Conservation (phyloP, 2,113 vertebrate species). For the Bostrychus sinensis region DNA sequence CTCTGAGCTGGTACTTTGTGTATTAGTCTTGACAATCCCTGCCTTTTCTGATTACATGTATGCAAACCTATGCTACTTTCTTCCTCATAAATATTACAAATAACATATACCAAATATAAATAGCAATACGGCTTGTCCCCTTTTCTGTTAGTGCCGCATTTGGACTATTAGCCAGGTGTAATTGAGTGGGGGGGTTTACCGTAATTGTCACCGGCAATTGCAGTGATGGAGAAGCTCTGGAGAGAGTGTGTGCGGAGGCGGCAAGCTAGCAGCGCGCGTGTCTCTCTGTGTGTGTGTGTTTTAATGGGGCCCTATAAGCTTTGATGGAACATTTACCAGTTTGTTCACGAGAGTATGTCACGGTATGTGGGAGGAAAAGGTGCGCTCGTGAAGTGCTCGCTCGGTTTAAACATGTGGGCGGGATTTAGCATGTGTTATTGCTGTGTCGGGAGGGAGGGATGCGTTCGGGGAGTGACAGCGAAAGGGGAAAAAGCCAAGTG, state of each 20-base stretch:
- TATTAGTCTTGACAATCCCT: too few relatives aligned
- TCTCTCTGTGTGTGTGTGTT: constrained; percentile 30
- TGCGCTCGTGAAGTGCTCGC: constrained; percentile 71
- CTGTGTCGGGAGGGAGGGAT: constrained; percentile 58
- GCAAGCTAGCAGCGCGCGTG: constrained; percentile 45
- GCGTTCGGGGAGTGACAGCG: constrained; percentile 56
- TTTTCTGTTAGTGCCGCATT: constrained; percentile 48
- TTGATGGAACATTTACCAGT: constrained; percentile 73
- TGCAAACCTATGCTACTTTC: constrained; percentile 16
- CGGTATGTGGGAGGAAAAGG: constrained; percentile 75
- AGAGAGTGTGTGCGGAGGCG: constrained; percentile 59
- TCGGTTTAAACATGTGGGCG: constrained; percentile 64
- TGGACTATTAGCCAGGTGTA: constrained; percentile 74
- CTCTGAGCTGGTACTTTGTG: too few relatives aligned
- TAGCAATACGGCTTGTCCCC: constrained; percentile 23
- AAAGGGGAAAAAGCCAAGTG: constrained; percentile 44
- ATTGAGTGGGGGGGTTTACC: constrained; percentile 56
- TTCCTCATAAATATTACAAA: constrained; percentile 11
- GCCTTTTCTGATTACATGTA: constrained; percentile 48
- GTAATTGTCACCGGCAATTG: constrained; percentile 60
- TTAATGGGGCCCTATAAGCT: constrained; percentile 70
- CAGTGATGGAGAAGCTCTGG: constrained; percentile 60
- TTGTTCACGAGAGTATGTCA: constrained; percentile 68
- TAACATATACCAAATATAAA: not conserved
- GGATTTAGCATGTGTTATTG: constrained; percentile 64